Evolutionary conservation across 1,140 invertebrate species (phyloP).

Genomic region (Chironomus striatipennis): DNA sequence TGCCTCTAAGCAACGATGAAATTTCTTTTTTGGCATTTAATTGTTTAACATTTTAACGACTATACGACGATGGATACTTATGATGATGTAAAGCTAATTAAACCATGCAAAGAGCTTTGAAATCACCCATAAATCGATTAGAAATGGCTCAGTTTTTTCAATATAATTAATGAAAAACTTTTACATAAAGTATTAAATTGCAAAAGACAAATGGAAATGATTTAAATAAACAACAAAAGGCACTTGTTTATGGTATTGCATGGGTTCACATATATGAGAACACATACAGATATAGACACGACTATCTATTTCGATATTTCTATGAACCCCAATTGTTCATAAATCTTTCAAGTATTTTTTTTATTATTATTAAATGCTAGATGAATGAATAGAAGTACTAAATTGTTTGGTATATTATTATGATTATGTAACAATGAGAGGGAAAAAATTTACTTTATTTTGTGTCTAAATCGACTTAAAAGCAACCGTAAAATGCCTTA

Average conservation of each 20-base stretch:
- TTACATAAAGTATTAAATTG: neutral
- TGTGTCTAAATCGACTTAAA: no score
- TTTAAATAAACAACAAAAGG: neutral
- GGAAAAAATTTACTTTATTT: no score
- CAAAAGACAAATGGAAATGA: neutral
- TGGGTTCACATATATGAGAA: neutral
- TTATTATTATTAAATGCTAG: no score
- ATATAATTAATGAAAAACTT: constrained; percentile 1
- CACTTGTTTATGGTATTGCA: neutral
- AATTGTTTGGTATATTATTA: neutral
- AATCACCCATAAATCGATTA: no score
- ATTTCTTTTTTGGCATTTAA: no score
- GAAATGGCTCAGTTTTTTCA: neutral
- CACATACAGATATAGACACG: neutral
- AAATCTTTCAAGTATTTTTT: no score
- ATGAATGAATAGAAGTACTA: neutral
- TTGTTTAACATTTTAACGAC: no score
- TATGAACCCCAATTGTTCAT: neutral
- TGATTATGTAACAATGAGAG: neutral
- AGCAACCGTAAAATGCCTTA: no score
- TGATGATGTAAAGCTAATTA: no score
- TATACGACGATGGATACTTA: no score
- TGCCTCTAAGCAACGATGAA: no score
- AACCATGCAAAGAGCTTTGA: neutral
- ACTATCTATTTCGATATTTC: neutral